Conservation (phyloP, 1,140 invertebrate species). For the Aplysia californica region DNA sequence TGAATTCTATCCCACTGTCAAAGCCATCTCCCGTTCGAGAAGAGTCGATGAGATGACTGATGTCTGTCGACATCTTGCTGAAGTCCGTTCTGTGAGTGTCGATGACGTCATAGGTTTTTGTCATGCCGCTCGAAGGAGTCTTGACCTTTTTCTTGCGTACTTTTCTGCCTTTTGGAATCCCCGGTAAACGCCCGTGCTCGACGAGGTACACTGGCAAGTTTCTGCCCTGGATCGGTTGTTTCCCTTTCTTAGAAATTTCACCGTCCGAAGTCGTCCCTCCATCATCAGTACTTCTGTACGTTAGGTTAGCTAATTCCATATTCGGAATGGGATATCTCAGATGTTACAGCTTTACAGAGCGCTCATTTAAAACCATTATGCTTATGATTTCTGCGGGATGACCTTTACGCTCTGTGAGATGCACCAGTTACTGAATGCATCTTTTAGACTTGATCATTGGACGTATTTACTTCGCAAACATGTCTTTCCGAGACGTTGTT, state of each 20-base stretch:
- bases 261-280: not conserved
- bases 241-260: not conserved
- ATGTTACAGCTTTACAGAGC: too few species aligned
- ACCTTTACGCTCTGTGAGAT: not conserved
- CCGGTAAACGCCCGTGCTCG: not conserved
- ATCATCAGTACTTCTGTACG: not conserved
- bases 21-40: too few species aligned
- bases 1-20: too few species aligned
- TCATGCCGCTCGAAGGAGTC: not conserved
- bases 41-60: too few species aligned
- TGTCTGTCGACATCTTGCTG: not conserved
- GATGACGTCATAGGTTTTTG: not conserved
- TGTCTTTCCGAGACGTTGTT: too few species aligned
- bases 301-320: not conserved
- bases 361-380: too few species aligned
- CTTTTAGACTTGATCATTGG: too few species aligned
- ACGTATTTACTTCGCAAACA: too few species aligned
- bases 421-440: not conserved
- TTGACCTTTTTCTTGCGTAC: not conserved
- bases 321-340: too few species aligned
- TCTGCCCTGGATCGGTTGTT: not conserved
- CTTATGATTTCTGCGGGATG: not conserved
- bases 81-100: not conserved
- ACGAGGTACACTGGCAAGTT: not conserved
- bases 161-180: slow-evolving; percentile 1